Evolutionary conservation across 2,113 vertebrate genomes (phyloP), one percentile per base, ranked within the genome.

Genomic region (Triplophysa siluroides): DNA sequence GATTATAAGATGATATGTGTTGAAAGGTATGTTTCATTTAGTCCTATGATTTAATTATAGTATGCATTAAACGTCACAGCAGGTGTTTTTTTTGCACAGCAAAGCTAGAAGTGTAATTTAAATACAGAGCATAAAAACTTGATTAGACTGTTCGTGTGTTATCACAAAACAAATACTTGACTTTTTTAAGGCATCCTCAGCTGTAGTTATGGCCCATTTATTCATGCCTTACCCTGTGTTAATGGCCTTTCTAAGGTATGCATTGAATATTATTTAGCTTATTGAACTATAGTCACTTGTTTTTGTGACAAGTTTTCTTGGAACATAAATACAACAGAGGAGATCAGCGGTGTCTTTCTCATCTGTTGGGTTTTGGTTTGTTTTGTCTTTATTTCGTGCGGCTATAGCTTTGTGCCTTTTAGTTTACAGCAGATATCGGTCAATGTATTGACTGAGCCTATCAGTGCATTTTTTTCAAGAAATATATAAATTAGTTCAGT

Each of bases 301-400:
- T 52, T 70, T 52, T n/a, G 14, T 70, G 47, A 70, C 23, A 19
- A 33, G 5, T 21, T 71, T 33, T 2, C 50, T 72, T 56, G 18
- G 33, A 72, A 41, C 16, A n/a, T 54, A 5, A 13, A 21, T 19
- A 19, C 29, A 54, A 33, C 52, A 71, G 6, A 33, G 29, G 50
- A 71, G 23, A 70, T 70, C 23, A 70, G 4, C 29, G 23, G 43
- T 24, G 14, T 71, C 23, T 70, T 21, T 70, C 24, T 68, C 43
- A 52, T 5, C 14, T 41, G 29, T 26, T 52, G 1, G 18, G 26
- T n/a, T 7, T 38, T 38, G 7, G 33, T 38, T 38, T 38, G 33
- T 38, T 38, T 38, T 56, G 24, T 33, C 24, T 52, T 0, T 5
- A 3, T 33, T 71, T 45, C 19, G 47, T 52, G 47, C 24, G 29